Conservation (phyloP, 2,113 vertebrate species). For the Arenaria interpres region DNA sequence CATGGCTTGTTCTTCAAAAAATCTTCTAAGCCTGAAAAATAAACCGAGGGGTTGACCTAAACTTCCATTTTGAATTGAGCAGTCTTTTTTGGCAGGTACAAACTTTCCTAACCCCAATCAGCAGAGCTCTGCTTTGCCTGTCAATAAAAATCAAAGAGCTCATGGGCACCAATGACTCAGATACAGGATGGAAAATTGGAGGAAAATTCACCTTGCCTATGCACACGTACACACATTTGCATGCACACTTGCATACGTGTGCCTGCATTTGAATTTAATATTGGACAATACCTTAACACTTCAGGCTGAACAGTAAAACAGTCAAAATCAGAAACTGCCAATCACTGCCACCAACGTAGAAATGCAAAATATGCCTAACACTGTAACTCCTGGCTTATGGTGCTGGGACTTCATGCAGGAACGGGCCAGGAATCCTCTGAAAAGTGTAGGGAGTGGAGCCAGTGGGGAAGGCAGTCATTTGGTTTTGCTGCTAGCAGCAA, state of each 20-base stretch:
- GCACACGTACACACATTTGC: rapidly evolving
- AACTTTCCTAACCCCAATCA: neutral
- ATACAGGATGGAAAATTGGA: rapidly evolving
- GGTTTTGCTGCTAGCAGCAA: neutral
- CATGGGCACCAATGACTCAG: neutral
- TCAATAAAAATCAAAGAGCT: neutral
- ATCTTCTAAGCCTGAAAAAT: neutral
- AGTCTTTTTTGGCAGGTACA: rapidly evolving
- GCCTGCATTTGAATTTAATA: neutral
- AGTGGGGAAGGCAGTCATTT: neutral
- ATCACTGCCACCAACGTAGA: neutral
- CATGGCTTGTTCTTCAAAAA: neutral
- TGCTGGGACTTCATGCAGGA: neutral
- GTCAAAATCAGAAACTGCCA: neutral
- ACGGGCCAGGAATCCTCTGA: neutral
- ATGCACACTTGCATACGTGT: neutral
- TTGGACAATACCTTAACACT: neutral
- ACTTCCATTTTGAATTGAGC: neutral
- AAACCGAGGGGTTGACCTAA: neutral
- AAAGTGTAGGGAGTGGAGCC: neutral
- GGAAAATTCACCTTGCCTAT: neutral
- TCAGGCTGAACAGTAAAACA: neutral
- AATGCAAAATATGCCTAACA: neutral
- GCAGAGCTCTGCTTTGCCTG: neutral
- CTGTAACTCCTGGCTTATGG: neutral